Evolutionary conservation across 2,797 vertebrate genomes (phyloP), one percentile per base, ranked within the genome.

Genomic region (Neoniphon sammara): DNA sequence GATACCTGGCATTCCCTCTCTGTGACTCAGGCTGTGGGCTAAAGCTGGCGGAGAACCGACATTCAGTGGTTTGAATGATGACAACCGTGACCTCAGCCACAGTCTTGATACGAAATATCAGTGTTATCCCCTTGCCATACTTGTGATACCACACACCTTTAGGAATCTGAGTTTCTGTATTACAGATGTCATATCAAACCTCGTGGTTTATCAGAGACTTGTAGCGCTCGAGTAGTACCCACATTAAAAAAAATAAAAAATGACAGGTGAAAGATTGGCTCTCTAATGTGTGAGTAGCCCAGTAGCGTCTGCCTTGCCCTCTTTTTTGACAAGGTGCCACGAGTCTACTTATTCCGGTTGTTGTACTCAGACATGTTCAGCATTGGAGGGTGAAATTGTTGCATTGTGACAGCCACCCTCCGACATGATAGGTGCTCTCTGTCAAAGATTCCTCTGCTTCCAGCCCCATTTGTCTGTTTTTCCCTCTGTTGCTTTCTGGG

Each of bases 1-100:
- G 60, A 71, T 52, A 80, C 74, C 46, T 44, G 73, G 44, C 55
- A 3, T 47, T 34, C 7, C 7, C 2, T 53, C 70, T 50, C 59
- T 10, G 10, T 77, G 68, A 80, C 31, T 84, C 72, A 74, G 70
- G 46, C 27, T 78, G 34, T 14, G 59, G 66, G 56, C 44, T 20
- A 11, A 47, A 70, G 36, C 25, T 42, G 62, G 34, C 21, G 7
- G 12, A 10, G 21, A 6, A 20, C 34, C 4, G 34, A 30, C 5
- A 1, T 55, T 75, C n/a, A 66, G 21, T 5, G 50, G 47, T 59
- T 54, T 81, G 57, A 27, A 8, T 1, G n/a, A 39, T 60, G 25
- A 58, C 46, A 25, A n/a, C 17, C 44, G 12, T 7, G 25, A 21
- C 11, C 5, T 23, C 53, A 55, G 2, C 53, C 25, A 15, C 14